A percentile compares a stretch with the other conserved stretches of the same genome.
These are phyloP conservation scores for Gymnocypris eckloni DNA, from an alignment of 2,797 vertebrate species.

Conservation along the genomic window DNA sequence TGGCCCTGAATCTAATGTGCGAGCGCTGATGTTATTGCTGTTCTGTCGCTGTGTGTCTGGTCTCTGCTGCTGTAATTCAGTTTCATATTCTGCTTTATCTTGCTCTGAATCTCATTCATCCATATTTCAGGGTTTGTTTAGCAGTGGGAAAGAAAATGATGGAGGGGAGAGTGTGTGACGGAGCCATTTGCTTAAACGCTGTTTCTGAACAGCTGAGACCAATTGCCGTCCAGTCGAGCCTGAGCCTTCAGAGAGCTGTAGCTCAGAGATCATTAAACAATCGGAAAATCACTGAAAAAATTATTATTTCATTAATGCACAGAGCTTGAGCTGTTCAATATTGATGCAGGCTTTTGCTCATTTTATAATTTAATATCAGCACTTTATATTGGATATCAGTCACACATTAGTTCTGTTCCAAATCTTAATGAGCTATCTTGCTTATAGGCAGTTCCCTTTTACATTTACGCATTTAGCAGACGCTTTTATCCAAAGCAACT, in stretches of 20 bases:
- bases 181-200: conserved; percentile 47
- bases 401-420: neutral
- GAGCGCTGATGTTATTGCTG: neutral
- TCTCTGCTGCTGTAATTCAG: neutral
- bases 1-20: neutral
- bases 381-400: neutral
- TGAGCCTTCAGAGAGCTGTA: conserved; percentile 24
- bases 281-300: neutral
- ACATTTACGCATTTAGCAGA: too few species aligned
- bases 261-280: neutral
- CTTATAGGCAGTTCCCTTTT: neutral
- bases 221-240: conserved; percentile 56
- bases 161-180: conserved; percentile 5
- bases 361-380: neutral
- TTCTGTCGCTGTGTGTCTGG: neutral
- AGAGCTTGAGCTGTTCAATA: neutral
- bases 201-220: conserved; percentile 61
- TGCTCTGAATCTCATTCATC: neutral
- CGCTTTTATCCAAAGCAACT: too few species aligned
- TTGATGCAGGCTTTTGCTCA: too few species aligned
- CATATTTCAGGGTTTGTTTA: neutral
- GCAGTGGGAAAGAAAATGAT: neutral
- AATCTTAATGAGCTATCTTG: neutral
- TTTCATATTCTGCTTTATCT: neutral
- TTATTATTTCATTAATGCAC: neutral